These are phyloP conservation scores for Mormyrus hasselquistii DNA, from an alignment of 2,797 vertebrate genomes.

Conservation along the genomic window DNA sequence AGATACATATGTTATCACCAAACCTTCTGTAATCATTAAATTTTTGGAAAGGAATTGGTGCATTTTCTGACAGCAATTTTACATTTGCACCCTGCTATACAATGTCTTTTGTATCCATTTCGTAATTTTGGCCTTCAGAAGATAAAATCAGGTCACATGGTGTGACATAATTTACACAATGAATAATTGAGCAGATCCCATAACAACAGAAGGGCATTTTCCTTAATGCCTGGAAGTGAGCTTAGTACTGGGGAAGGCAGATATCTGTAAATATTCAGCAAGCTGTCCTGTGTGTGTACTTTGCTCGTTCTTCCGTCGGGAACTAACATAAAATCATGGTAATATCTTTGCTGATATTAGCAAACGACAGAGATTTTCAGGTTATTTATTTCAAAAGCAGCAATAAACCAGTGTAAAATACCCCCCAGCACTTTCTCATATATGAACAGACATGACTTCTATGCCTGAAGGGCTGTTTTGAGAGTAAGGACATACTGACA, in stretches of 20 bases:
- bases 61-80: background rate
- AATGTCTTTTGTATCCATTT: background rate
- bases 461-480: background rate
- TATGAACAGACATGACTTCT: background rate
- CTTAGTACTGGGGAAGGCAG: background rate
- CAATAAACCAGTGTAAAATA: background rate
- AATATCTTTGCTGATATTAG: background rate
- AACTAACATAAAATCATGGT: background rate
- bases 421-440: background rate
- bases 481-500: background rate
- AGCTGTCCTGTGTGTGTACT: background rate
- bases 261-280: constrained; percentile 1
- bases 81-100: background rate
- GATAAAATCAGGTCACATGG: background rate
- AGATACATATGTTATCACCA: background rate
- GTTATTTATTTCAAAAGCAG: background rate
- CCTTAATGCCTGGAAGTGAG: background rate
- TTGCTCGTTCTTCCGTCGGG: background rate
- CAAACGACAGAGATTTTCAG: background rate
- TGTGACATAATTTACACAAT: background rate
- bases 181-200: constrained; percentile 6
- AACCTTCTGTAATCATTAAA: background rate
- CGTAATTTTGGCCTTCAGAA: background rate
- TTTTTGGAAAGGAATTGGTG: background rate
- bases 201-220: background rate